Evolutionary conservation across 2,113 vertebrate genomes (phyloP), one percentile per base, ranked within the genome.

Genomic region (Balaeniceps rex): DNA sequence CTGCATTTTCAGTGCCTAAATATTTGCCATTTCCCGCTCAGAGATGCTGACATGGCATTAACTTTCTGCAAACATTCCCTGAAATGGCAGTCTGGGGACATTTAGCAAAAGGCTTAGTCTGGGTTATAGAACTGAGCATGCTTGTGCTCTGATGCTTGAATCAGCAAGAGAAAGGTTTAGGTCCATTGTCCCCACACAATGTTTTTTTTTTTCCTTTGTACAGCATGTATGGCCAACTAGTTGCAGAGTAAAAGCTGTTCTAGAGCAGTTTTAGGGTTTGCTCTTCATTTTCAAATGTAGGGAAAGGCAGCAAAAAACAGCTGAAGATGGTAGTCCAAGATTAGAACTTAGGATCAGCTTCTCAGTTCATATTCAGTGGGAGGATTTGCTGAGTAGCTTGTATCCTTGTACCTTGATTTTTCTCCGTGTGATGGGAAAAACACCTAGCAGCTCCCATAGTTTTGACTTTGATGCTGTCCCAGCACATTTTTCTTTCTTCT

Each of bases 161-260:
- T 94, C 94, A 96, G 85, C 92, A 94, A 91, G 72, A 79, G 82
- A 52, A 91, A 76, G 81, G 61, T 84, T 95, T 91, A 90, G 52
- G 52, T 68, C 78, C 24, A 93, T 94, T 96, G 84, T 93, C 36
- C 31, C 13, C 49, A 36, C 25, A 49, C 51, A 77, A 58, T 92
- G n/a, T n/a, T 33, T 40, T 42, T 36, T 26, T 49, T 55, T 86
- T 85, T 15, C 33, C 24, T 80, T 76, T 42, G n/a, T n/a, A 54
- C 2, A 4, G 28, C 23, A 8, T 52, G 60, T 15, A 44, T 44
- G 42, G 42, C 26, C 72, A 91, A 63, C 23, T 22, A 10, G 23
- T 16, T 47, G 38, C 52, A 88, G 66, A 78, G 10, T 42, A 75
- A 66, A 78, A 75, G 44, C 38, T 74, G n/a, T 66, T 70, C 29